A percentile compares a stretch with the other conserved stretches of the same genome.
phyloP scores from a whole-genome alignment of 2,113 vertebrate genomes.

The Oreochromis aureus region DNA sequence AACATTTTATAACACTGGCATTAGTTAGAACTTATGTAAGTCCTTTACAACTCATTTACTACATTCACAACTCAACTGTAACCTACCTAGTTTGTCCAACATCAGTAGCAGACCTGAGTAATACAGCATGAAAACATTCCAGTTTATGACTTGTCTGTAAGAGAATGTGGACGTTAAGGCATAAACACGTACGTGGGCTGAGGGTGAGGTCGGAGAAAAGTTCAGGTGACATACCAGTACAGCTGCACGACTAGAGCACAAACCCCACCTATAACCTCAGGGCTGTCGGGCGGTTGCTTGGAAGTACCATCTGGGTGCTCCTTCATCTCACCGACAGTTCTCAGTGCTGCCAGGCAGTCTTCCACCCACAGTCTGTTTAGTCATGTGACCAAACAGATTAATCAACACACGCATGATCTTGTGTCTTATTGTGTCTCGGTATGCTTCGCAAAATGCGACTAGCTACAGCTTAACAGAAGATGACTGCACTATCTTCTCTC shows the following conservation, averaged over 20 bases:
- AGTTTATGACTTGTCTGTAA: neutral
- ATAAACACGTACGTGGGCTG: neutral
- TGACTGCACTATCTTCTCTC: neutral
- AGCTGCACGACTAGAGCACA: slow-evolving; percentile 34
- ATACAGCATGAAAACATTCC: neutral
- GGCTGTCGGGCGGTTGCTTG: slow-evolving; percentile 57
- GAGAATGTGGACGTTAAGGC: neutral
- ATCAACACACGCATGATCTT: neutral
- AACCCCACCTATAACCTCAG: slow-evolving; percentile 61
- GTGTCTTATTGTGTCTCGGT: neutral
- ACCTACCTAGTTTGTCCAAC: neutral
- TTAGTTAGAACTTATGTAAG: neutral
- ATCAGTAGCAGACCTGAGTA: neutral
- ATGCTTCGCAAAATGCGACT: neutral
- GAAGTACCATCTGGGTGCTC: slow-evolving; percentile 75
- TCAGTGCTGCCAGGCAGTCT: slow-evolving; percentile 23
- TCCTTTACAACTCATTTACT: neutral
- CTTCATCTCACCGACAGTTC: slow-evolving; percentile 54
- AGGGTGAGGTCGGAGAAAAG: slow-evolving; percentile 35
- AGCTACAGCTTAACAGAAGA: neutral
- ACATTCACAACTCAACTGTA: neutral
- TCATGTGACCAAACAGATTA: slow-evolving; percentile 8
- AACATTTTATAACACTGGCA: neutral
- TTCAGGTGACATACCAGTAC: slow-evolving; percentile 68
- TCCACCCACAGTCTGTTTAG: slow-evolving; percentile 4